Evolutionary conservation across 2,113 vertebrate genomes (phyloP).

Genomic region (Centropus unirufus): DNA sequence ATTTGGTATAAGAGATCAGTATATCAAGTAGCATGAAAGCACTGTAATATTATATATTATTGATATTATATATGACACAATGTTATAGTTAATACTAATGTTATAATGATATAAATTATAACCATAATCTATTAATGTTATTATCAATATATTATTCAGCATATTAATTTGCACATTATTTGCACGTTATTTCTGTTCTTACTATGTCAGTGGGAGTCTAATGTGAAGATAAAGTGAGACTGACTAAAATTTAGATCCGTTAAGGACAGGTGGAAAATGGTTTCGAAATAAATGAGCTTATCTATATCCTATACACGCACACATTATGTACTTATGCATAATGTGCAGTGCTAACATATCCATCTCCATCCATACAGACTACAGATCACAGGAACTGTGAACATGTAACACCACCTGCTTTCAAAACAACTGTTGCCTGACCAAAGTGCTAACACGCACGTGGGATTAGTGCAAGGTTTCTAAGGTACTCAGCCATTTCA

Average conservation of each 20-base stretch:
- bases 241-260: neutral
- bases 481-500: neutral
- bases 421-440: neutral
- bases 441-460: neutral
- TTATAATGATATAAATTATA: neutral
- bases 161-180: neutral
- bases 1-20: neutral
- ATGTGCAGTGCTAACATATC: neutral
- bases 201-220: neutral
- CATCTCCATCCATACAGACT: neutral
- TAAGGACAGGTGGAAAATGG: neutral
- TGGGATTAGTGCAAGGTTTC: neutral
- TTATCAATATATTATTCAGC: neutral
- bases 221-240: neutral
- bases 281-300: neutral
- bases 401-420: neutral
- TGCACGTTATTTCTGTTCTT: neutral
- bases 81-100: neutral
- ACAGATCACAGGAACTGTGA: neutral
- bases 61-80: neutral
- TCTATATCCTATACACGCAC: neutral
- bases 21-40: neutral
- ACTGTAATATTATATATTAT: neutral
- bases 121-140: neutral
- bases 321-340: neutral